Base-by-base conservation (phyloP, 2,797 vertebrate genomes). In the Tympanoctomys barrerae region DNA sequence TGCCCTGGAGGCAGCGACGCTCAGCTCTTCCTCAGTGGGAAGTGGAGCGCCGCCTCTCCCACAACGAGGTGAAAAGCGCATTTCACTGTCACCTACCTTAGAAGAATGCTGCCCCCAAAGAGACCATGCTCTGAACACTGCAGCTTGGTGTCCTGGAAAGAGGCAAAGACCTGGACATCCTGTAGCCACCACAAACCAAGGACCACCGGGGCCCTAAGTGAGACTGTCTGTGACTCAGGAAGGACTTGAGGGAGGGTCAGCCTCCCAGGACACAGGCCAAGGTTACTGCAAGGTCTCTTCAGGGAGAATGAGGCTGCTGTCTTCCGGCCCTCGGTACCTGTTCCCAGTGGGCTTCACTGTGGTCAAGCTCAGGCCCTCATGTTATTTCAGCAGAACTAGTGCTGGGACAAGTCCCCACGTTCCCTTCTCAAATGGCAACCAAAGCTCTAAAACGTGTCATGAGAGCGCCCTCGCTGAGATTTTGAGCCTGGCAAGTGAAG, bases 151-250 rank as follows among this genome's bases (percentile, higher is more conserved):
- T 36, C 80, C 75, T 42, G 10, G 2, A 46, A 21, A 54, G 19
- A 80, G 36, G 1, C 66, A 52, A 61, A 71, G 84, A 42, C 10
- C 9, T 0, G 0, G 1, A 14, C 4, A 2, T 24, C 26, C 21
- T 5, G 16, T 3, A 39, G 22, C 82, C 12, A 16, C 31, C 22
- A 5, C 57, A 7, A 87, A 82, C 28, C 81, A 39, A 26, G 22
- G 7, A 19, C 5, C 28, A 2, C 4, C 33, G 18, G 42, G 31
- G 9, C 10, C 19, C 21, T 4, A 39, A 7, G 3, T 10, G n/a
- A 28, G 12, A 28, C 64, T 42, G 78, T 14, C 9, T 66, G 70
- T 14, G 4, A 75, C 36, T 24, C 52, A 31, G 52, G 62, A 61
- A 62, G n/a, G 49, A 28, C 42, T 52, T 13, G 36, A 31, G 5